Evolutionary conservation across 2,888 invertebrate genomes (phyloP).

Genomic region (Thumatha senex): DNA sequence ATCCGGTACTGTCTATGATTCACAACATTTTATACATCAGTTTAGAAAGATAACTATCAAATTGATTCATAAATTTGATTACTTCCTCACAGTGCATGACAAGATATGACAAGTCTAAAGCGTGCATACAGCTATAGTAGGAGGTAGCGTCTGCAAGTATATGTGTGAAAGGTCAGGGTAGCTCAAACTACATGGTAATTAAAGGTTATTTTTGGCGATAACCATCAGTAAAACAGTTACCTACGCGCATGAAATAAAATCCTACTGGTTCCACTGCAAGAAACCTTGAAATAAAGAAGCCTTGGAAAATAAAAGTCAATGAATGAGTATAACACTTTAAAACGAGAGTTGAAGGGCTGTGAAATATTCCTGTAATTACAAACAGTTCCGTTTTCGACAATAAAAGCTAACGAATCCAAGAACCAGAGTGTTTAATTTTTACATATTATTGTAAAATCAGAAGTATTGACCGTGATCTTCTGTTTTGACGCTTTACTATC

Average conservation of each 20-base stretch:
- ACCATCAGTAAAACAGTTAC: constrained; percentile 81
- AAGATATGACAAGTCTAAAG: constrained; percentile 47
- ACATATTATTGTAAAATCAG: no score
- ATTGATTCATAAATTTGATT: no score
- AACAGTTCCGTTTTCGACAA: constrained; percentile 16
- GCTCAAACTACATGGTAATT: constrained; percentile 80
- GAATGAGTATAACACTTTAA: constrained; percentile 50
- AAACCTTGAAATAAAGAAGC: constrained; percentile 68
- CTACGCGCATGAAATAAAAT: constrained; percentile 76
- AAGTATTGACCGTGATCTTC: no score
- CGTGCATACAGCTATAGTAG: constrained; percentile 51
- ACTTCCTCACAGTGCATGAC: neutral
- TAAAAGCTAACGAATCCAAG: constrained; percentile 5
- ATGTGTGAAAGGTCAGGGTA: constrained; percentile 78
- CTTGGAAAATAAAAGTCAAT: constrained; percentile 65
- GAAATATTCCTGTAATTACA: constrained; percentile 29
- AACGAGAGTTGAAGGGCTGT: constrained; percentile 35
- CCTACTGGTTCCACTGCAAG: constrained; percentile 61
- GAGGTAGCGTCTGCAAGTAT: constrained; percentile 59
- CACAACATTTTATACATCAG: no score
- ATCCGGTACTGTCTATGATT: no score
- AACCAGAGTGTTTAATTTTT: no score
- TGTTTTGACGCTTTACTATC: no score
- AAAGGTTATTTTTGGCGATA: constrained; percentile 83
- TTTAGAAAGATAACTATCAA: no score